phyloP scores from a whole-genome alignment of 2,113 vertebrate species.

The Gorsachius goisagi region DNA sequence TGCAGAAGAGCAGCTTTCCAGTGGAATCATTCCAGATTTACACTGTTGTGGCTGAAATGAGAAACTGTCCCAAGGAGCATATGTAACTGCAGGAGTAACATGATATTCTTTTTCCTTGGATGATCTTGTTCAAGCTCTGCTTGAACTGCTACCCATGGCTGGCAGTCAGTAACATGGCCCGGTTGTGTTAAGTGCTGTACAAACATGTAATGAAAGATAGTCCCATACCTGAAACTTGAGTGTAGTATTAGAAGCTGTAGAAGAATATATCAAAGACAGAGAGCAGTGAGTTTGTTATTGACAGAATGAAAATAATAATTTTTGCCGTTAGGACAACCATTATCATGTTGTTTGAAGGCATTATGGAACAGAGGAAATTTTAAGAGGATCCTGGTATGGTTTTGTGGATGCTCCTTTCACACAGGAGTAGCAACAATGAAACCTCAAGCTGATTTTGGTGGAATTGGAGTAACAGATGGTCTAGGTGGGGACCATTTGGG shows the following conservation, averaged over 20 bases:
- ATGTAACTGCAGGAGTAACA: neutral
- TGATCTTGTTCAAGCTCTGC: conserved; percentile 14
- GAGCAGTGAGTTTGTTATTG: neutral
- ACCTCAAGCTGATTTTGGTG: neutral
- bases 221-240: neutral
- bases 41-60: conserved; percentile 26
- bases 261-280: neutral
- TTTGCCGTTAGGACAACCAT: neutral
- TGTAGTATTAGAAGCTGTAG: neutral
- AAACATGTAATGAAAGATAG: neutral
- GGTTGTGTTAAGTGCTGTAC: neutral
- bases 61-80: neutral
- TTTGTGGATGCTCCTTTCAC: neutral
- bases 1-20: conserved; percentile 12
- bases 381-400: neutral
- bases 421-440: neutral
- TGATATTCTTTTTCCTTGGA: conserved; percentile 14
- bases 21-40: conserved; percentile 48
- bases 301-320: neutral
- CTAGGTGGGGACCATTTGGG: neutral
- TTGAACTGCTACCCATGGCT: neutral
- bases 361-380: neutral
- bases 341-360: neutral
- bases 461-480: neutral
- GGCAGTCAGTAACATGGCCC: neutral